Base-by-base conservation (phyloP, 2,888 invertebrate species). In the Gerris lacustris region DNA sequence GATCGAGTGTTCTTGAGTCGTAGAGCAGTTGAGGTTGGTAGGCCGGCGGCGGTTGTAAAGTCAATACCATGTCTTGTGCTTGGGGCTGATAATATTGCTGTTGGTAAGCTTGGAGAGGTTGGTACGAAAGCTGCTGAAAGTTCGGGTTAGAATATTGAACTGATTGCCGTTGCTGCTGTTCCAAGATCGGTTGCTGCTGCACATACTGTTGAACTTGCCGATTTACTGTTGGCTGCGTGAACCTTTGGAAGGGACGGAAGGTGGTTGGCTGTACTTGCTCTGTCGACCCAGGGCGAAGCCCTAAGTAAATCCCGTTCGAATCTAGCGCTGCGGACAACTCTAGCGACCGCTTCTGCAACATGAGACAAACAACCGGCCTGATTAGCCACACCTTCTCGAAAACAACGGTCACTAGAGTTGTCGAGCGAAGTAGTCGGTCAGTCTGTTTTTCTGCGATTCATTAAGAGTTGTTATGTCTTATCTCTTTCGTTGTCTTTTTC, bases 201-300 rank as follows among this genome's bases (percentile, higher is more conserved):
- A 73, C 70, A 73, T 70, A 44, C 47, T 70, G 69, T 9, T 68
- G 63, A 17, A 66, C 17, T 18, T 18, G 43, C 17, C 17, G 18
- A 31, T 5, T 66, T 15, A 17, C 66, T 9, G 9, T 18, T 15
- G 66, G 67, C 70, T 31, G 70, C 62, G 45, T 72, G 31, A 68
- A 47, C n/a, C 72, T 67, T 11, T 71, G 70, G 18, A 72, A 70
- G 6, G 82, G 82, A 68, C 82, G 79, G 77, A 79, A 82, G 63
- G 82, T 82, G 69, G 82, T 82, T 47, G 82, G 80, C 77, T 76
- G 78, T 76, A 75, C 77, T 73, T 75, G 77, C 77, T 74, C 77
- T 9, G 9, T 55, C 9, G 5, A 11, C 75, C 72, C 76, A 72
- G 70, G 73, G 69, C 72, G 70, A 45, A 44, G 67, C 67, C 69